Evolutionary conservation across 2,113 vertebrate species (phyloP).

Genomic region (Coracopsis vasa): DNA sequence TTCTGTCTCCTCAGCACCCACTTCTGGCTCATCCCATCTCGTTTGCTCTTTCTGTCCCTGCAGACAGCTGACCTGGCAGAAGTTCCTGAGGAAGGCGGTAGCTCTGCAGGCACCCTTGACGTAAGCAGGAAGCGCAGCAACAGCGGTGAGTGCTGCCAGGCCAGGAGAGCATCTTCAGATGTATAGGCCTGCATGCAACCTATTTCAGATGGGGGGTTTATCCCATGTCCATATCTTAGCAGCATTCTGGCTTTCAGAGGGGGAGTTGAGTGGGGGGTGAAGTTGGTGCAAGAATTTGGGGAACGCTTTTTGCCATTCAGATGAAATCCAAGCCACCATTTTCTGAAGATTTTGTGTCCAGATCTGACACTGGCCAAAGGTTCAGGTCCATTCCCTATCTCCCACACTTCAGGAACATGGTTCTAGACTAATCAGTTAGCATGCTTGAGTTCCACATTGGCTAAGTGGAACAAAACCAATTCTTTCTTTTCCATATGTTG

Average conservation of each 20-base stretch:
- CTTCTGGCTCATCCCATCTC: background rate
- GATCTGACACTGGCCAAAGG: background rate
- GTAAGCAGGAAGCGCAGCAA: constrained; percentile 86
- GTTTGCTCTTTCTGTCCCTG: constrained; percentile 8
- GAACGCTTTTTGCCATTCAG: background rate
- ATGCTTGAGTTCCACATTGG: background rate
- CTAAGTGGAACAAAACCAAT: background rate
- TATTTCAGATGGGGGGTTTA: background rate
- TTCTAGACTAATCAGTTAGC: background rate
- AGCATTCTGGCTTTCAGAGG: background rate
- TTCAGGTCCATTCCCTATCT: background rate
- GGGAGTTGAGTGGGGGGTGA: too few relatives aligned
- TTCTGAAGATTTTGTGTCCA: background rate
- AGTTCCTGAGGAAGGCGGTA: constrained; percentile 86
- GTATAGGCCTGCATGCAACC: background rate
- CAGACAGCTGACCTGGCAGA: constrained; percentile 90
- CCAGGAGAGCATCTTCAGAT: background rate
- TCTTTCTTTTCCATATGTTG: background rate
- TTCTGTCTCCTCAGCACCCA: background rate
- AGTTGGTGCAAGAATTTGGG: background rate
- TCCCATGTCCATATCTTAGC: background rate
- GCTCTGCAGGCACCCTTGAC: constrained; percentile 77
- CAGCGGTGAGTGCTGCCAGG: constrained; percentile 79
- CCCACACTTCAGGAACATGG: background rate
- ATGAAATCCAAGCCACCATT: background rate